phyloP scores from a whole-genome alignment of 2,113 vertebrate genomes.

The Aegypius monachus region DNA sequence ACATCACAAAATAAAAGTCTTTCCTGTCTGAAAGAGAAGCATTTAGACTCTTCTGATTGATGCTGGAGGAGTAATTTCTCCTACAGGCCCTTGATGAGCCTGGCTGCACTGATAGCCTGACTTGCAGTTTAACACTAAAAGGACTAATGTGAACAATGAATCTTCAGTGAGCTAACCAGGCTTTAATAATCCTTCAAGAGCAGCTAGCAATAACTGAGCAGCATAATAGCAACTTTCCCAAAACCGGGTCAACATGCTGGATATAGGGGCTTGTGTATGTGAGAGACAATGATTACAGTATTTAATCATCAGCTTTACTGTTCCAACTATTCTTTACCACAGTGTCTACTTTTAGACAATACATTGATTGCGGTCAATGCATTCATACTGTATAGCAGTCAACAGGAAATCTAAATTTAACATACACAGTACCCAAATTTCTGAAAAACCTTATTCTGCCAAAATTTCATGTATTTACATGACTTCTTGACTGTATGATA shows the following conservation, averaged over 20 bases:
- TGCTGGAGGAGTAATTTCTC: conserved; percentile 7
- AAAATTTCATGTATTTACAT: background rate
- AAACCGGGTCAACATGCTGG: conserved; percentile 52
- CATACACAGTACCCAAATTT: background rate
- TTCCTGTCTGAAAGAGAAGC: conserved; percentile 32
- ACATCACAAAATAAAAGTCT: background rate
- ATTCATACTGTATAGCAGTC: background rate
- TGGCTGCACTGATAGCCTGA: background rate
- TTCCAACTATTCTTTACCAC: background rate
- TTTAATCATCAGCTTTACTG: background rate
- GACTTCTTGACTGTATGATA: background rate
- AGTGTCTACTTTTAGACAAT: conserved; percentile 11
- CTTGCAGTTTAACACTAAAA: conserved; percentile 31
- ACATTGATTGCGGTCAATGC: background rate
- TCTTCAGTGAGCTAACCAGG: conserved; percentile 62
- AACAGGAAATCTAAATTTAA: background rate
- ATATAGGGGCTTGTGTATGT: conserved; percentile 35
- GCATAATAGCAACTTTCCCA: conserved; percentile 38
- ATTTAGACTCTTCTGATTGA: conserved; percentile 31
- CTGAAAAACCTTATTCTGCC: background rate
- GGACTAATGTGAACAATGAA: conserved; percentile 44
- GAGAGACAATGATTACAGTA: conserved; percentile 37
- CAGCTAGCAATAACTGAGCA: conserved; percentile 33
- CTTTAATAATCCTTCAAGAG: conserved; percentile 59
- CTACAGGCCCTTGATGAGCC: background rate